phyloP scores from a whole-genome alignment of 2,113 vertebrate species.

The Oreochromis spilurus region DNA sequence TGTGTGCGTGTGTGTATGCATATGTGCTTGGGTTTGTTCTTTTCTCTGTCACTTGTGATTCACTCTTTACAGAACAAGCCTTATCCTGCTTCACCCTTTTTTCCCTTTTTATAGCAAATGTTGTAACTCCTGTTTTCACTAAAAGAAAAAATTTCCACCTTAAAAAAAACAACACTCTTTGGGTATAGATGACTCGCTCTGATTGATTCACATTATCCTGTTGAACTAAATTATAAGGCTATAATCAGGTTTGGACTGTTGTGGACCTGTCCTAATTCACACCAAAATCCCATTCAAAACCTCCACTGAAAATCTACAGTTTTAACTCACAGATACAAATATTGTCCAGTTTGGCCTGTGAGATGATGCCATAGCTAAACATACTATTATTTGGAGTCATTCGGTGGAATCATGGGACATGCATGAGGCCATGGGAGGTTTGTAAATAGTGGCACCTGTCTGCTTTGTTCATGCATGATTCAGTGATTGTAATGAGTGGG shows the following conservation, averaged over 20 bases:
- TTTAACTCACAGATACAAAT: not conserved
- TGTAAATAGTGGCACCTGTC: not conserved
- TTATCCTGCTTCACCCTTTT: not conserved
- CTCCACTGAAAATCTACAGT: not conserved
- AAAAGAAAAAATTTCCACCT: not conserved
- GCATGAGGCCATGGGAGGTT: not conserved
- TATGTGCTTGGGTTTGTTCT: not conserved
- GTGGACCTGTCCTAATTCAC: not conserved
- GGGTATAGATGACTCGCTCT: not conserved
- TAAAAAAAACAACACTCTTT: not conserved
- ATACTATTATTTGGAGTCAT: not conserved
- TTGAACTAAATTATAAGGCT: not conserved
- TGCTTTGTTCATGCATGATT: not conserved
- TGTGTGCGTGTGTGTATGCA: not conserved
- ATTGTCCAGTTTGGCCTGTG: not conserved
- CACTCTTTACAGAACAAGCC: not conserved
- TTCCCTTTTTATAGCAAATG: not conserved
- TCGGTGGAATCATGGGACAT: not conserved
- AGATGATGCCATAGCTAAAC: not conserved
- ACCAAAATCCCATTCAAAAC: not conserved
- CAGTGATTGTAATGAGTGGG: not conserved
- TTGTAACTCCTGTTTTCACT: not conserved
- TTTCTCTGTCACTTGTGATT: not conserved
- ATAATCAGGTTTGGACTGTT: not conserved
- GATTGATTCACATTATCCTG: not conserved